Base-by-base conservation (phyloP, 2,888 invertebrate species). In the Sinotaia quadrata region DNA sequence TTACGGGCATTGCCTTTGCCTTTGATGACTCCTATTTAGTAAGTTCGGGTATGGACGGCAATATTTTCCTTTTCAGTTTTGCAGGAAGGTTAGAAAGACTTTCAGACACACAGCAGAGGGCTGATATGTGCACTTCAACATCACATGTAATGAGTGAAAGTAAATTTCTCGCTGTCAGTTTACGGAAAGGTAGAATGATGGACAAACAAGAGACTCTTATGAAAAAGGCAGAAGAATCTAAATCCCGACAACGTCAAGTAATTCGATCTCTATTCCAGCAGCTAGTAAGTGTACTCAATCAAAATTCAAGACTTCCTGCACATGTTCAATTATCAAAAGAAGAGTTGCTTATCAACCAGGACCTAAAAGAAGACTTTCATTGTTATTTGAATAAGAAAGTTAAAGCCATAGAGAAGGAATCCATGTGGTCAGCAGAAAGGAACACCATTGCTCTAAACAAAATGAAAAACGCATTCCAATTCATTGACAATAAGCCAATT, bases 21-120 rank as follows among this genome's bases (percentile, higher is more conserved):
- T 67, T 34, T 47, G 61, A 66, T 15, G 62, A 44, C 1, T 36
- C 33, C 0, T 71, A 61, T 24, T 24, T 68, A 34, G 49, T 68
- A 18, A 62, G 70, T 1, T 61, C 66, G 18, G 71, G 66, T 4
- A 68, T 58, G n/a, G 73, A 73, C 36, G 71, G 73, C 8, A 73
- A 73, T 36, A 62, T 68, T 44, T 70, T 73, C 21, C 7, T 73
- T 21, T 65, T 71, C 52, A 56, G 44, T 44, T 31, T 52, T 31
- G 27, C 31, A 12, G 65, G 56, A 3, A 21, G 27, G 24, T 7
- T 58, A 1, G 37, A 33, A 4, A 10, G 21, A n/a, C 12, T 58
- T 24, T 18, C 31, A 21, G 10, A 15, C 10, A n/a, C n/a, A n/a
- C n/a, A n/a, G n/a, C n/a, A n/a, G n/a, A n/a, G n/a, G n/a, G n/a